Conservation (phyloP, 2,113 vertebrate species). For the Dipodomys ordii region DNA sequence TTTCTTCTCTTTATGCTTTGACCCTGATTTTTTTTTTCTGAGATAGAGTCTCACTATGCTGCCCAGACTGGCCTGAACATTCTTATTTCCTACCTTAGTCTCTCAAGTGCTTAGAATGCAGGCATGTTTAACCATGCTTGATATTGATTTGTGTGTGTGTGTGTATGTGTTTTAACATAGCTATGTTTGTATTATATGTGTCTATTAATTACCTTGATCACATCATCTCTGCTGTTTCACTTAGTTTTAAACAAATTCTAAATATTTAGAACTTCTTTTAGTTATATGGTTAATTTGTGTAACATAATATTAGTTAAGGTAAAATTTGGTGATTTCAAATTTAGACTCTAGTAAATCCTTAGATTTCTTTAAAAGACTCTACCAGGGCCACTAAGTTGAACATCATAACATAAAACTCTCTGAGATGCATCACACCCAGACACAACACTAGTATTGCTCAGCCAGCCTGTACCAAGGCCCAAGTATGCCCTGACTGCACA, state of each 20-base stretch:
- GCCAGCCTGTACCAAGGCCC: fast-evolving
- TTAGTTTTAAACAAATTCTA: constrained; percentile 40
- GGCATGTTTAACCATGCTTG: too few relatives aligned
- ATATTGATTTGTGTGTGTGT: not conserved
- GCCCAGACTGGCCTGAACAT: not conserved
- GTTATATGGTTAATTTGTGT: not conserved
- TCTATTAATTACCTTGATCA: not conserved
- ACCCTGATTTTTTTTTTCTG: not conserved
- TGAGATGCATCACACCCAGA: not conserved
- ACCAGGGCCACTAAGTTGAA: not conserved
- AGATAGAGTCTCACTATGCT: not conserved
- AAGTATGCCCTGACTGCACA: not conserved
- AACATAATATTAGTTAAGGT: not conserved
- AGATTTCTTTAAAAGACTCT: not conserved
- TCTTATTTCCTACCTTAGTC: not conserved
- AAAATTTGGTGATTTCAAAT: not conserved
- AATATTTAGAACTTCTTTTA: constrained; percentile 3
- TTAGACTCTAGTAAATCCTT: not conserved
- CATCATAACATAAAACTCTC: not conserved
- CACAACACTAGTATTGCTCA: not conserved
- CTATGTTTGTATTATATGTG: not conserved
- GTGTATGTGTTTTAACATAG: not conserved
- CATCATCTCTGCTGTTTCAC: not conserved
- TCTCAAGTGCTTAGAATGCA: not conserved
- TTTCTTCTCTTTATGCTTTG: not conserved